Evolutionary conservation across 2,113 vertebrate genomes (phyloP).

Genomic region (Ardeotis arabs): DNA sequence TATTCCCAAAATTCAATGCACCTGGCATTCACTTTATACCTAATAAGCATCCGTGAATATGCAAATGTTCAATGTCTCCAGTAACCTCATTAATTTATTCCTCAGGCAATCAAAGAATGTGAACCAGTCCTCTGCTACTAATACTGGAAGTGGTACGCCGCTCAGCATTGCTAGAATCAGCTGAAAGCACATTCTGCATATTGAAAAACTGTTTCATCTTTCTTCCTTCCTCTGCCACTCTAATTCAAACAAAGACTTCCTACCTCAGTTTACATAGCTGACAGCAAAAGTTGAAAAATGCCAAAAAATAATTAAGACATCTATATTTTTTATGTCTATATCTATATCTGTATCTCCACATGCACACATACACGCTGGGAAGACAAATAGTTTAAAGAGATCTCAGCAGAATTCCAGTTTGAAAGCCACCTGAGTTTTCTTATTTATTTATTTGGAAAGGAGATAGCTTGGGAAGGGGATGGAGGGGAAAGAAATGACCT

Average conservation of each 20-base stretch:
- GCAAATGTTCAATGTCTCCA: conserved; percentile 79
- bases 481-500: conserved; percentile 35
- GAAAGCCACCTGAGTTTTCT: conserved; percentile 26
- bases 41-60: conserved; percentile 84
- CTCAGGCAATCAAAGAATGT: conserved; percentile 81
- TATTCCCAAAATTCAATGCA: conserved; percentile 78
- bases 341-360: not conserved
- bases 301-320: conserved; percentile 50
- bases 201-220: conserved; percentile 73
- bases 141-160: conserved; percentile 54
- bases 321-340: not conserved
- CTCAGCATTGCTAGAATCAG: conserved; percentile 59
- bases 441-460: conserved; percentile 55
- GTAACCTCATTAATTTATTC: conserved; percentile 86
- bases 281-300: conserved; percentile 52
- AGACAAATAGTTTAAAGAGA: conserved; percentile 54
- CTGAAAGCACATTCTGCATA: conserved; percentile 62
- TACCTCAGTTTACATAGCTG: conserved; percentile 59
- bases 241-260: conserved; percentile 75
- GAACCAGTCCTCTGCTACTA: conserved; percentile 74
- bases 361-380: not conserved
- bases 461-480: not conserved
- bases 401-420: conserved; percentile 15
- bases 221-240: conserved; percentile 48
- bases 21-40: conserved; percentile 81